phyloP scores from a whole-genome alignment of 2,113 vertebrate species.

The Progne subis region DNA sequence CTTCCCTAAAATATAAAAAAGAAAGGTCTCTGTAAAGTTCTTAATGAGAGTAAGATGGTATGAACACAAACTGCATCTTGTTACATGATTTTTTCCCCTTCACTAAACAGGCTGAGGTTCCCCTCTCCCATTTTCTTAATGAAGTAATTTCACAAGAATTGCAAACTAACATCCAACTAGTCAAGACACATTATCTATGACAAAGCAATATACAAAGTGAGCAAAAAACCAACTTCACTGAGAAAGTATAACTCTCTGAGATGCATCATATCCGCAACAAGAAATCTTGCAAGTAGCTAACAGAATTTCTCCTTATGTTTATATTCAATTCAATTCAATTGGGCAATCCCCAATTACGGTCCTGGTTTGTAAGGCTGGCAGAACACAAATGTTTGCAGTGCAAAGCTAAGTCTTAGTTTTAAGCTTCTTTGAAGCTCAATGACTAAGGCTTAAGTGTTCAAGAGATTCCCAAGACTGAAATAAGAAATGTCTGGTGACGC shows the following conservation, averaged over 20 bases:
- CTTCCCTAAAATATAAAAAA: background rate
- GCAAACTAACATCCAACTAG: background rate
- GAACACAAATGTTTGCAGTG: background rate
- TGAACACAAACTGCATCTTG: background rate
- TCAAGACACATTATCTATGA: background rate
- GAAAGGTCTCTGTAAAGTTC: background rate
- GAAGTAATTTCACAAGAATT: background rate
- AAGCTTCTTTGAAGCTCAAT: background rate
- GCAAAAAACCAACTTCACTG: background rate
- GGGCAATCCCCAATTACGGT: background rate
- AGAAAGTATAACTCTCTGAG: background rate
- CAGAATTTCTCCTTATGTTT: background rate
- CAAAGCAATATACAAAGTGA: background rate
- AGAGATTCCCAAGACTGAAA: background rate
- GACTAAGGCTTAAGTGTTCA: background rate
- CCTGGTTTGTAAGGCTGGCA: background rate
- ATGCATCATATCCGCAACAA: background rate
- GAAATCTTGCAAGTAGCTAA: background rate
- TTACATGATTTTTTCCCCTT: background rate
- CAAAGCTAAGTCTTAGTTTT: background rate
- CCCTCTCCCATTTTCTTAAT: background rate
- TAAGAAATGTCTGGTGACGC: background rate
- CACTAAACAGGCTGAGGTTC: background rate
- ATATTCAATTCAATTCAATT: too few species aligned
- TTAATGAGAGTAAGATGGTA: fast-evolving